Evolutionary conservation across 1,140 invertebrate genomes (phyloP).

Genomic region (Amphibalanus amphitrite): DNA sequence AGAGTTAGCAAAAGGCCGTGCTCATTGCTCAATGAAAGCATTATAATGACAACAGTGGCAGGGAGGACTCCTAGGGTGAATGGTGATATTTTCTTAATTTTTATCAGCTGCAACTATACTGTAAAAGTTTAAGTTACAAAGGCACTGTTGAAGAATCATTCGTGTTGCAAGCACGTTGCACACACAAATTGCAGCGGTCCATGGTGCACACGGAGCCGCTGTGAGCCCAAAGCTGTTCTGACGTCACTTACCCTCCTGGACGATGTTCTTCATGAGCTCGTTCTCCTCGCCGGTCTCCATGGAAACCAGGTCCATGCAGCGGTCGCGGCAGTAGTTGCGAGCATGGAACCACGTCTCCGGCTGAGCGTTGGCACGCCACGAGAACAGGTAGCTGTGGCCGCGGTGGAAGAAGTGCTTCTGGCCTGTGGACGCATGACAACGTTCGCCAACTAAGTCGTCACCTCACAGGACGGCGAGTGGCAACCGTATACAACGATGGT

Average conservation of each 20-base stretch:
- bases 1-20: not conserved
- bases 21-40: too few species aligned
- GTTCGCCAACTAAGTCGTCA: not conserved
- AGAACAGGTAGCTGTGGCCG: slow-evolving; percentile 60
- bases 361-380: slow-evolving; percentile 54
- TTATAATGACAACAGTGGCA: too few species aligned
- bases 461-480: not conserved
- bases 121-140: too few species aligned
- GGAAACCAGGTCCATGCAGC: slow-evolving; percentile 70
- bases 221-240: too few species aligned
- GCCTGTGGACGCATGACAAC: not conserved
- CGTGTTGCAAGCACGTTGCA: too few species aligned
- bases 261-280: slow-evolving; percentile 55
- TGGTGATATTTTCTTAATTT: not conserved
- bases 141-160: too few species aligned
- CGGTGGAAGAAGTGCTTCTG: slow-evolving; percentile 17
- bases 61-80: too few species aligned
- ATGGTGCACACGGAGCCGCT: too few species aligned
- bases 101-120: not conserved
- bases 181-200: too few species aligned
- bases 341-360: slow-evolving; percentile 59
- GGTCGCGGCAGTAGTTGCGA: slow-evolving; percentile 59
- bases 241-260: slow-evolving; percentile 49
- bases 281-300: slow-evolving; percentile 62
- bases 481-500: not conserved